Evolutionary conservation across 2,888 invertebrate species (phyloP).

Genomic region (Xylophagus ater): DNA sequence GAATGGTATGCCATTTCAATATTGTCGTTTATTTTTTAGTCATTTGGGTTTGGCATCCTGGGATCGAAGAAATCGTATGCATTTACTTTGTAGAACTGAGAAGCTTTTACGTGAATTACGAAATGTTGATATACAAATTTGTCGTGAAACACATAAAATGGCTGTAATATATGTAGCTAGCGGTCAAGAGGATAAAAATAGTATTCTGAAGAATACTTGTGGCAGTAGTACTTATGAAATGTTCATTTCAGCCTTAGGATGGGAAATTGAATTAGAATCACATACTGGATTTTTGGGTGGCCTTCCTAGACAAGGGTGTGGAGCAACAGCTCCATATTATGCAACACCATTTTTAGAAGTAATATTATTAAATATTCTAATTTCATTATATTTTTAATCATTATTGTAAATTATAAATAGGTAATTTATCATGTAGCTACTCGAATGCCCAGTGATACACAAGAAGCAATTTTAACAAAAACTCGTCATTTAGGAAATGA

Average conservation of each 20-base stretch:
- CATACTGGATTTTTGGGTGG: conserved; percentile 96
- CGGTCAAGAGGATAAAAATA: conserved; percentile 93
- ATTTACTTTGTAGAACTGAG: conserved; percentile 78
- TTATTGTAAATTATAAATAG: no score
- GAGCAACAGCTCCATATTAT: conserved; percentile 87
- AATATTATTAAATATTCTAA: not conserved
- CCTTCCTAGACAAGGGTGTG: conserved; percentile 77
- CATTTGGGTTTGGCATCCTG: conserved; percentile 86
- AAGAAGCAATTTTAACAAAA: conserved; percentile 81
- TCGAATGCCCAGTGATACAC: conserved; percentile 83
- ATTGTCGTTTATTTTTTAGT: conserved; percentile 78
- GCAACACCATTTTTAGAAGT: conserved; percentile 87
- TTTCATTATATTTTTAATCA: not conserved
- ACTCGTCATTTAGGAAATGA: conserved; percentile 95
- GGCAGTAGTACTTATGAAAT: conserved; percentile 92
- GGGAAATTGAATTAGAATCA: conserved; percentile 78
- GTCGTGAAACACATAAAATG: conserved; percentile 89
- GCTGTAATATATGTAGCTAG: conserved; percentile 97
- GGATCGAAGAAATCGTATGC: conserved; percentile 73
- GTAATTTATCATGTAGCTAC: conserved; percentile 95
- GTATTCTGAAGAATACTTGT: conserved; percentile 74
- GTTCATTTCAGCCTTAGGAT: conserved; percentile 54
- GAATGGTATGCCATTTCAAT: conserved; percentile 60
- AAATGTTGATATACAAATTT: conserved; percentile 85
- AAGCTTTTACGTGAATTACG: conserved; percentile 80